Base-by-base conservation (phyloP, 1,140 invertebrate genomes). In the Pseudobourletiella spinata region DNA sequence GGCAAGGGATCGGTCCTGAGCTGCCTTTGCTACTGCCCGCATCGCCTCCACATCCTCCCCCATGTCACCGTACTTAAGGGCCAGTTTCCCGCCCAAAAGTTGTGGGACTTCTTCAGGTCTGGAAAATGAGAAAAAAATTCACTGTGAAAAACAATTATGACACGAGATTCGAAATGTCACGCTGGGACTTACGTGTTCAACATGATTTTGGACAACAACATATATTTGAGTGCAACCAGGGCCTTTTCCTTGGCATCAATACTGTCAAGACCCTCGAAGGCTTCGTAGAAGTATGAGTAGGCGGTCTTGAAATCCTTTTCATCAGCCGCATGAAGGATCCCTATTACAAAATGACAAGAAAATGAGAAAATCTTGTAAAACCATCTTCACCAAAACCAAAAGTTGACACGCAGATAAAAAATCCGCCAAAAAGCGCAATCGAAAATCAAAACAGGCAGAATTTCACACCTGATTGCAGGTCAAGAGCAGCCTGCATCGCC, bases 251-350 rank as follows among this genome's bases (percentile, higher is more conserved):
- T 84, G 72, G 83, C 86, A 72, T 97, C 93, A 18, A 95, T 88
- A 68, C 91, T 95, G 76, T 99, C 95, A 77, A 95, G 98, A 64
- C 95, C 95, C 81, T 99, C 97, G 78, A 99, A 99, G 35, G 96
- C 96, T 81, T 99, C 97, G 78, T 98, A 99, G 75, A 99, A 99
- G 75, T 99, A 99, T 39, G 96, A 99, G 76, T 96, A 99, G 35
- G 96, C 97, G 68, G 96, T 99, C 82, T 99, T 99, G 75, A 99
- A 99, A 74, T 99, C 97, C 73, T 89, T 86, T 76, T 99, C 97
- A 76, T 99, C 97, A 29, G 95, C 96, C 39, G 97, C 96, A 80
- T 99, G 97, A 20, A 99, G 77, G 68, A 99, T 97, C 59, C 94
- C 78, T 79, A 72, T 66, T 22, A 2, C 66, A 16, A 20, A 59